Evolutionary conservation across 2,113 vertebrate genomes (phyloP).

Genomic region (Eulemur rufifrons): DNA sequence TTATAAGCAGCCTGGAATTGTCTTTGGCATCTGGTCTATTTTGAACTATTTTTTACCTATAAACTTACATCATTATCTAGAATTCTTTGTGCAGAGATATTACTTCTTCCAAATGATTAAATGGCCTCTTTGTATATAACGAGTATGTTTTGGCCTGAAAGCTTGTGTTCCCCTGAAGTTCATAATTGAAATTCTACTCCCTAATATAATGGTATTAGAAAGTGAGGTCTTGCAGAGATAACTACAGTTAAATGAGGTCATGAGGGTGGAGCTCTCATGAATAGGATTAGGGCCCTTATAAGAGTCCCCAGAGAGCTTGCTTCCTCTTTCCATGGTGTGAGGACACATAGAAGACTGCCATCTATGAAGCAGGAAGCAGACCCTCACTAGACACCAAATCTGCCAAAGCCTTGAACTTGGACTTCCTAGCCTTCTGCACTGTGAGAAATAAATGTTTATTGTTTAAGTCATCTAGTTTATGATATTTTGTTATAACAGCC

Average conservation of each 20-base stretch:
- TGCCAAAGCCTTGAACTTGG: not conserved
- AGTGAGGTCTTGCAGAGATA: not conserved
- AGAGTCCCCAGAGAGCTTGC: not conserved
- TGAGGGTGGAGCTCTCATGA: not conserved
- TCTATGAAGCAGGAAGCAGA: not conserved
- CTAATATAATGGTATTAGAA: too few relatives aligned
- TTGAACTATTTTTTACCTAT: not conserved
- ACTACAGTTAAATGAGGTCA: not conserved
- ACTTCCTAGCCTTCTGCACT: not conserved
- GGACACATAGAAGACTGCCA: not conserved
- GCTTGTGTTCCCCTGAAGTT: not conserved
- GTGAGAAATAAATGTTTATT: not conserved
- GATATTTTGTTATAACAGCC: not conserved
- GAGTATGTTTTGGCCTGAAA: not conserved
- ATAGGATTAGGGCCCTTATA: not conserved
- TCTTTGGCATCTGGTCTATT: not conserved
- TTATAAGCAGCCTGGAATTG: conserved; percentile 49
- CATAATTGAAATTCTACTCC: not conserved
- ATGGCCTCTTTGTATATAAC: not conserved
- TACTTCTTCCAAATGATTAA: conserved; percentile 23
- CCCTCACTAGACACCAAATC: not conserved
- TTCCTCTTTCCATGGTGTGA: not conserved
- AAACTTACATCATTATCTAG: not conserved
- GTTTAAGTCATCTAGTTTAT: not conserved
- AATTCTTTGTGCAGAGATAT: not conserved